Base-by-base conservation (phyloP, 2,888 invertebrate species). In the Drosophila pullipes region DNA sequence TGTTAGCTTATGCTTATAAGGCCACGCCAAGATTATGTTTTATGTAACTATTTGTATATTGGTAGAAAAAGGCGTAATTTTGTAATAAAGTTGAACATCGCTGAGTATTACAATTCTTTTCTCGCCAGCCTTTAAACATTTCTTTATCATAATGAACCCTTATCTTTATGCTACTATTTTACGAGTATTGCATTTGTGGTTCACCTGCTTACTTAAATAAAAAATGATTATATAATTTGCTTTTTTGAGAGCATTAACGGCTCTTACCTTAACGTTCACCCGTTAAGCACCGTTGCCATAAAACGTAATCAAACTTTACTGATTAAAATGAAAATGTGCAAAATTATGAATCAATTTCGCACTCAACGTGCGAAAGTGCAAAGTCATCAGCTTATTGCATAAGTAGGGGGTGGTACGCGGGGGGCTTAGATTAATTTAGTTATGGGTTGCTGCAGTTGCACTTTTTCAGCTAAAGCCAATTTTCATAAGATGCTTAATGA, bases 281-380 rank as follows among this genome's bases (percentile, higher is more conserved):
- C 6, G 41, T 53, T 39, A 30, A 63, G 57, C 31, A 47, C 16
- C 35, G 22, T 53, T 59, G 63, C 66, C 63, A 52, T 67, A 52
- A 74, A 80, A 64, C 31, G 73, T 66, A 77, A 77, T 77, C 74
- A 82, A 85, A 87, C 69, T 81, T 88, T 76, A 65, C 72, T 74
- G 89, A 85, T 85, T 85, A 85, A 60, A 85, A 73, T 72, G 64
- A 81, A 90, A 90, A 81, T 85, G 78, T 39, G 59, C 55, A 70
- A 77, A 90, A 88, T 85, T 83, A 90, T 88, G 81, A 86, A 86
- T 90, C 83, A 82, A 88, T 86, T 83, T 87, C 63, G 69, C 74
- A 61, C 59, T 71, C 62, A 71, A 62, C 35, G 41, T 31, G 49
- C 58, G 22, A 70, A 58, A 71, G 79, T 70, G 75, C 75, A 80